Evolutionary conservation across 2,113 vertebrate species (phyloP).

Genomic region (Notarius lentiginosus): DNA sequence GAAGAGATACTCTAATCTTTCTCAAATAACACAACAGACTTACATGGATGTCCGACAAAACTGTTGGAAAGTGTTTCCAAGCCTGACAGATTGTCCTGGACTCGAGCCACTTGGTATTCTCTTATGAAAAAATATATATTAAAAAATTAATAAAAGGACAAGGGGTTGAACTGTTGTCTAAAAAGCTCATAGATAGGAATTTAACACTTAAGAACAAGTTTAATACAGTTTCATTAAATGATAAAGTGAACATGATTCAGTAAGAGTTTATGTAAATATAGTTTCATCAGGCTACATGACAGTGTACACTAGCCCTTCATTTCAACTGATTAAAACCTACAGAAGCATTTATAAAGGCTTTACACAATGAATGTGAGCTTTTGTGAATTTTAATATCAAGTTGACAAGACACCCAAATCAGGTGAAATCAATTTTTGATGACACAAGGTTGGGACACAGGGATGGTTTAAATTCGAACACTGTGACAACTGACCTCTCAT

Average conservation of each 20-base stretch:
- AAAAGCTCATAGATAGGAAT: background rate
- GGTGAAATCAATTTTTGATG: background rate
- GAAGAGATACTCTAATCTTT: slow-evolving; percentile 42
- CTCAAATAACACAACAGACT: slow-evolving; percentile 32
- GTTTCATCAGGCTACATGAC: background rate
- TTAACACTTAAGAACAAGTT: background rate
- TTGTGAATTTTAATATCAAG: background rate
- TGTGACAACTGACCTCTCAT: too few relatives aligned
- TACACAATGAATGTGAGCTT: background rate
- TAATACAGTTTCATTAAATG: slow-evolving; percentile 19
- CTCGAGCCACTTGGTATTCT: background rate
- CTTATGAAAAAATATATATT: background rate
- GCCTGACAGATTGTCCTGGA: slow-evolving; percentile 41
- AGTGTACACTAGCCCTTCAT: background rate
- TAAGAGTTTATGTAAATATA: background rate
- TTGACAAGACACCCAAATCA: background rate
- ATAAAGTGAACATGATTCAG: slow-evolving; percentile 16
- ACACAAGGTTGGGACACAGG: too few relatives aligned
- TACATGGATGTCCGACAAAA: slow-evolving; percentile 48
- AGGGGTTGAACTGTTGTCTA: background rate
- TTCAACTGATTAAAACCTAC: background rate
- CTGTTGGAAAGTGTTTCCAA: slow-evolving; percentile 41
- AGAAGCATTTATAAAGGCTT: background rate
- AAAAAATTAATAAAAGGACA: background rate
- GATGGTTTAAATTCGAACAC: too few relatives aligned